Evolutionary conservation across 2,113 vertebrate genomes (phyloP).

Genomic region (Hydrochoerus hydrochaeris): DNA sequence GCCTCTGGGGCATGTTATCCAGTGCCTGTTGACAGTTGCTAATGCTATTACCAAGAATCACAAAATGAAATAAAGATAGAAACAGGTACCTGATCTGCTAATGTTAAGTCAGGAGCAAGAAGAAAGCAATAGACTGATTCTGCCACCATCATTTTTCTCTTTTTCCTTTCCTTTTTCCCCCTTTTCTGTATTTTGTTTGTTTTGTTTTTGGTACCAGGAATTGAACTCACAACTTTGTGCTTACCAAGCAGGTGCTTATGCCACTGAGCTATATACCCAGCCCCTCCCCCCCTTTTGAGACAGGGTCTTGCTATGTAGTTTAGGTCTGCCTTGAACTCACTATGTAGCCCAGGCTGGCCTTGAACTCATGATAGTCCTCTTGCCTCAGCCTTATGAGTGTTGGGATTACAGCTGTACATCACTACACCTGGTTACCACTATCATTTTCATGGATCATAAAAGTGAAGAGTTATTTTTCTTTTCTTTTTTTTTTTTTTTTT

Average conservation of each 20-base stretch:
- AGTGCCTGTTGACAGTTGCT: neutral
- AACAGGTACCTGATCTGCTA: neutral
- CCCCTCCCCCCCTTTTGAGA: too few relatives aligned
- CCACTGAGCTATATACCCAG: too few relatives aligned
- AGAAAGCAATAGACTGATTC: neutral
- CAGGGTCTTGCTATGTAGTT: neutral
- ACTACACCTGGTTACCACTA: neutral
- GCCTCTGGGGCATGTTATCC: neutral
- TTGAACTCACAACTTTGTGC: too few relatives aligned
- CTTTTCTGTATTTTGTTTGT: too few relatives aligned
- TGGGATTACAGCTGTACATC: too few relatives aligned
- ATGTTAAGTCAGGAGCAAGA: neutral
- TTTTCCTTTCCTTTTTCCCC: neutral
- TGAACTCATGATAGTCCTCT: neutral
- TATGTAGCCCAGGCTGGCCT: neutral
- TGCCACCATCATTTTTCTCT: neutral
- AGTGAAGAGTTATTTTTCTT: neutral
- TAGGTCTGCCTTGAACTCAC: neutral
- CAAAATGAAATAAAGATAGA: neutral
- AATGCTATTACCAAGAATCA: constrained; percentile 6
- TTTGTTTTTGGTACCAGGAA: too few relatives aligned
- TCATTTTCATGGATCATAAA: neutral
- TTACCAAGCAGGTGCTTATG: too few relatives aligned
- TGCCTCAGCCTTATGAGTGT: too few relatives aligned
- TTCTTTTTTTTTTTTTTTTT: too few relatives aligned